Base-by-base conservation (phyloP, 2,888 invertebrate species). In the Xestia sexstrigata region DNA sequence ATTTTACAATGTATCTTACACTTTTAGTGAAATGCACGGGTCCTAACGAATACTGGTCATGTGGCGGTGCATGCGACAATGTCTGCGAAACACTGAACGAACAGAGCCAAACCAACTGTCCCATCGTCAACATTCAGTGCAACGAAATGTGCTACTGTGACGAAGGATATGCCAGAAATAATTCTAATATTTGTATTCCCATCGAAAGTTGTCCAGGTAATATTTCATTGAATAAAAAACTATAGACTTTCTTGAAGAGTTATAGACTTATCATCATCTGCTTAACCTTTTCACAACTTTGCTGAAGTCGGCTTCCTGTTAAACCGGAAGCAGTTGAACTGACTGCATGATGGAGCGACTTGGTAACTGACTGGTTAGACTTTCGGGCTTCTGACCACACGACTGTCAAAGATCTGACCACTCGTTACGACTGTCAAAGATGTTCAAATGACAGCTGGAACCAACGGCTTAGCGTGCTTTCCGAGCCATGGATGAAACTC, bases 11-110 rank as follows among this genome's bases (percentile, higher is more conserved):
- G 39, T 1, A 6, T 47, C 0, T 39, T 72, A 23, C n/a, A 17
- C 11, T 63, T 87, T 13, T 42, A 91, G 91, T 78, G 30, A 84
- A 81, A 79, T 92, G 94, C 73, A 79, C 78, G 15, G 90, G 91
- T 5, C 84, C 85, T 2, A 68, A 93, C 67, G 94, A 94, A 74
- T 93, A 89, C 75, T 94, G 89, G 70, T 87, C 90, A 0, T 95
- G 94, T 70, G 93, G 93, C 1, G 87, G 89, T 0, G 91, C 90
- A 0, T 95, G 94, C 68, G 95, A 95, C 82, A 95, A 93, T 26
- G 92, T 90, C 0, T 95, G 95, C 73, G 82, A 84, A 1, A 92
- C 90, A 9, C 80, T 94, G 20, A 79, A 81, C 5, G 67, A 79
- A 60, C 89, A 89, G 39, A 92, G 88, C 62, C 88, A 90, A 79